Conservation (phyloP, 2,797 vertebrate species). For the Capromys pilorides region DNA sequence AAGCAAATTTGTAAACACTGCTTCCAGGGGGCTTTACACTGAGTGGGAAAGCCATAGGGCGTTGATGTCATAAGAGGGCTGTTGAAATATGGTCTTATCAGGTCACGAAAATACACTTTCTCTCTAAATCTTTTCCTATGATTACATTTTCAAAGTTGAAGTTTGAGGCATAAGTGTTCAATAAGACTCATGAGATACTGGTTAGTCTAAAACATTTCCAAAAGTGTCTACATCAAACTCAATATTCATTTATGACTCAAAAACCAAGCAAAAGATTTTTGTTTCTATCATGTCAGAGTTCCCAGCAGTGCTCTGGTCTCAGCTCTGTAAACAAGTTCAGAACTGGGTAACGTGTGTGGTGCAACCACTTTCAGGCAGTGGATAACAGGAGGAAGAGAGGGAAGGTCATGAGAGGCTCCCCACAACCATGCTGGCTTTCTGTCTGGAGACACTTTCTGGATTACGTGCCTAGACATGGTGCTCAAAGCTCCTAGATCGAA, state of each 20-base stretch:
- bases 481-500: background rate
- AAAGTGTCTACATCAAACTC: background rate
- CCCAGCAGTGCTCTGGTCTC: background rate
- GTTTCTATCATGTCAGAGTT: background rate
- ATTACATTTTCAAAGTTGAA: background rate
- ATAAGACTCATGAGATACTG: background rate
- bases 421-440: background rate
- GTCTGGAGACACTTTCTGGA: background rate
- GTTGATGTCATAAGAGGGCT: background rate
- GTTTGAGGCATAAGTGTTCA: background rate
- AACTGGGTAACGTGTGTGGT: too few species aligned
- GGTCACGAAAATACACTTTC: background rate
- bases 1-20: background rate
- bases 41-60: background rate
- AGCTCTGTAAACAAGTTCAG: background rate
- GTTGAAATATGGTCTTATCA: background rate
- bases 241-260: background rate
- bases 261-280: background rate
- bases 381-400: background rate
- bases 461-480: background rate
- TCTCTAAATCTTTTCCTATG: background rate
- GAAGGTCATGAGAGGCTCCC: background rate
- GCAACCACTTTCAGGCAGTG: background rate
- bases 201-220: background rate
- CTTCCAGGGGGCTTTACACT: background rate